Base-by-base conservation (phyloP, 2,113 vertebrate species). In the Larimichthys polyactis region DNA sequence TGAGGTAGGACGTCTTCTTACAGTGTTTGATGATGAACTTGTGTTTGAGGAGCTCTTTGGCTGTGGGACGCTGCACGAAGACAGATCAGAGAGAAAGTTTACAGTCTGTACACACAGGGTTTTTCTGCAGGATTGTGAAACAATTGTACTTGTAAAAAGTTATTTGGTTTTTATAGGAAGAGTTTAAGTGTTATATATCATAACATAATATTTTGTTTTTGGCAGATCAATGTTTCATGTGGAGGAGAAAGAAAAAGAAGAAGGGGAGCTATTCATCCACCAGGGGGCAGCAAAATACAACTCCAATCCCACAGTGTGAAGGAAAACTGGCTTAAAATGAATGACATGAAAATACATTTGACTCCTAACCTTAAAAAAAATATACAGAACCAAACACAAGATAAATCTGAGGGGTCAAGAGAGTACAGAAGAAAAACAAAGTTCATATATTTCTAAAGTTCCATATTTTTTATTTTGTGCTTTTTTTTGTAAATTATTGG, bases 1-100 rank as follows among this genome's bases (percentile, higher is more conserved):
- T 98, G 10, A 99, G 97, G 94, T 98, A 99, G 27, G 97, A 98
- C 36, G 97, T 98, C 96, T 99, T 99, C 95, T 98, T 99, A 78
- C 97, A 97, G 89, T 99, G 95, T 83, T 97, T 97, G 2, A 96
- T 90, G 84, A 99, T 98, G 93, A 97, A 99, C 93, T 97, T 98
- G 96, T 99, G 98, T 87, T 99, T 99, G 46, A 99, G 96, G n/a
- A 99, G 91, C 88, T 99, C 98, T 75, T 96, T 97, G 79, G 98
- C 98, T 11, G 98, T 97, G 0, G 98, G 98, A 88, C 98, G 96
- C 98, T 99, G 70, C 16, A 20, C 0, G 69, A 20, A 11, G 4
- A 62, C 3, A n/a, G 16, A 32, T 4, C 29, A 40, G 8, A 29
- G 69, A 17, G 32, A 7, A 36, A 36, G 32, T 36, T 32, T 32